Conservation (phyloP, 2,797 vertebrate species). For the Vireo griseus region DNA sequence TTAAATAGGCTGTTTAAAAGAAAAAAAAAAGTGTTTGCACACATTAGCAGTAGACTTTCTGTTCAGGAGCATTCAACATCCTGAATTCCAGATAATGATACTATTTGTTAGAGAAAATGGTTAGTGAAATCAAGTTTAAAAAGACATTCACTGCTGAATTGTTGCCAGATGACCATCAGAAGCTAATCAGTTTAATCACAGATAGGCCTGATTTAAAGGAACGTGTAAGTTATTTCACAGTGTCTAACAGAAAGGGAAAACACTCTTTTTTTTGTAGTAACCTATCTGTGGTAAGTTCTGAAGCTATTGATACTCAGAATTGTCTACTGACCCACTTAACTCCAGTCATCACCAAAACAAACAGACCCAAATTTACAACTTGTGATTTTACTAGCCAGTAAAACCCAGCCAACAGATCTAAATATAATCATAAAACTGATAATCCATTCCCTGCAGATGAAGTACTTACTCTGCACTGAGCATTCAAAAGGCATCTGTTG, state of each 20-base stretch:
- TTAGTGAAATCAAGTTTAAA: not conserved
- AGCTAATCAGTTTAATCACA: not conserved
- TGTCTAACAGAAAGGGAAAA: not conserved
- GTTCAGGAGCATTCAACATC: not conserved
- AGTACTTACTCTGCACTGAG: not conserved
- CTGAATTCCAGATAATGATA: not conserved
- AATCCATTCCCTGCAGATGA: not conserved
- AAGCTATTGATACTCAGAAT: not conserved
- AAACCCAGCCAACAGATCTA: not conserved
- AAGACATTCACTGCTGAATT: not conserved
- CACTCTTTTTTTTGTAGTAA: too few species aligned
- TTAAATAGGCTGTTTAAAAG: not conserved
- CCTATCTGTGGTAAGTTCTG: not conserved
- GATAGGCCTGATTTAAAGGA: not conserved
- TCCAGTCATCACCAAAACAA: not conserved
- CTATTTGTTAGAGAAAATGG: not conserved
- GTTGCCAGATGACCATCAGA: not conserved
- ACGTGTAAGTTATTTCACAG: not conserved
- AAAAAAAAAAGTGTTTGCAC: not conserved
- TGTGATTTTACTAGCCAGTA: not conserved
- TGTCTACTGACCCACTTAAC: not conserved
- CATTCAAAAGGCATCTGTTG: not conserved
- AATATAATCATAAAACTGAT: not conserved
- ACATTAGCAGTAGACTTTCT: not conserved
- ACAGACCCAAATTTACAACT: not conserved